Conservation (phyloP, 1,140 invertebrate species). For the Sycobia sp. region DNA sequence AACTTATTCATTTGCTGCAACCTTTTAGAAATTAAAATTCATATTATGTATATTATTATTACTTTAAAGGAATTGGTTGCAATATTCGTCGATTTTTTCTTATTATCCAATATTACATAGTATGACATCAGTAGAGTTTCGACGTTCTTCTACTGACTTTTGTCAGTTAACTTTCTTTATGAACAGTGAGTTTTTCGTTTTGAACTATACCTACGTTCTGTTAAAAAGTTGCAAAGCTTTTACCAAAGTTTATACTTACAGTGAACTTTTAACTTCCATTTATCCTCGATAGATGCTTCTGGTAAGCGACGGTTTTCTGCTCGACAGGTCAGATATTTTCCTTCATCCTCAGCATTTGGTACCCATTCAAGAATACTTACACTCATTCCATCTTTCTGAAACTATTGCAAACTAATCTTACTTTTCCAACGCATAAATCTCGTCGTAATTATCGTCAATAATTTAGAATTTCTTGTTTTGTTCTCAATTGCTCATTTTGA, state of each 20-base stretch:
- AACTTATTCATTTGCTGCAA: too few species aligned
- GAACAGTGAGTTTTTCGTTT: conserved; percentile 12
- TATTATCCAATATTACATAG: too few species aligned
- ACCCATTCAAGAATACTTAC: conserved; percentile 62
- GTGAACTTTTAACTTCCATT: conserved; percentile 65
- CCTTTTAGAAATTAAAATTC: too few species aligned
- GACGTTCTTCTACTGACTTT: too few species aligned
- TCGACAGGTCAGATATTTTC: conserved; percentile 69
- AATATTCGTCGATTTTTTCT: too few species aligned
- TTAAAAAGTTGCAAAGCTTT: conserved; percentile 18
- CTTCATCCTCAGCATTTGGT: conserved; percentile 65
- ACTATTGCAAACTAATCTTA: conserved; percentile 39
- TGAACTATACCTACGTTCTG: not conserved
- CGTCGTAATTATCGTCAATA: too few species aligned
- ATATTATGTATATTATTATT: too few species aligned
- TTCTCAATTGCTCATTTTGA: not conserved
- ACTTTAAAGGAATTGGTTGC: too few species aligned
- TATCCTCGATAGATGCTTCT: conserved; percentile 68
- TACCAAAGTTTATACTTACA: conserved; percentile 59
- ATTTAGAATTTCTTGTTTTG: too few species aligned
- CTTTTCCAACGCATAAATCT: not conserved
- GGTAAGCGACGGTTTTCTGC: conserved; percentile 70
- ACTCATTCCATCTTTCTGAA: conserved; percentile 60
- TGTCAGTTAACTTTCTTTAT: conserved; percentile 16
- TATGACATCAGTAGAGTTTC: too few species aligned